These are phyloP conservation scores for Chrysolina americana DNA, from an alignment of 2,888 invertebrate genomes.

Conservation along the genomic window DNA sequence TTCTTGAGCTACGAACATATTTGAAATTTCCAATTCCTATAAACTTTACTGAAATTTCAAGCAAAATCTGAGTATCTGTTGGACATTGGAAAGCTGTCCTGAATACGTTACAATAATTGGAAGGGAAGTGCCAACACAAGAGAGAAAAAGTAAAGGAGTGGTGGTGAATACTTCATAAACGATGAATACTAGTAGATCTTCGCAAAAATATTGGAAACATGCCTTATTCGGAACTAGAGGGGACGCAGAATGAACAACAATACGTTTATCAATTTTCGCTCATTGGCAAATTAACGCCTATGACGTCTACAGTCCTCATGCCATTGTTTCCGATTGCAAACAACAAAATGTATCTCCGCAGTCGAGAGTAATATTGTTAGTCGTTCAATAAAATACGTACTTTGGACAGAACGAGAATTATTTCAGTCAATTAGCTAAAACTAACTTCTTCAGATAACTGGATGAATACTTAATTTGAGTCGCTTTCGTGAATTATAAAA, in stretches of 20 bases:
- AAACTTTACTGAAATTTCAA: no score
- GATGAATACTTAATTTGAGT: not conserved
- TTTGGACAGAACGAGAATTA: not conserved
- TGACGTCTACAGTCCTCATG: constrained; percentile 30
- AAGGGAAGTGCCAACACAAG: no score
- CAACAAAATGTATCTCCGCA: constrained; percentile 11
- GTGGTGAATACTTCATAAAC: no score
- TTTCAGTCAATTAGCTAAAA: not conserved
- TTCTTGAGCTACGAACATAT: no score
- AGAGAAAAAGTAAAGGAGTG: no score
- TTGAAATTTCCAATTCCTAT: no score
- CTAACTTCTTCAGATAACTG: not conserved
- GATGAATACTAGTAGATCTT: no score
- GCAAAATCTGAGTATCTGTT: no score
- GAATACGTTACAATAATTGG: no score
- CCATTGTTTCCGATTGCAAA: constrained; percentile 30
- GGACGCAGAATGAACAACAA: no score
- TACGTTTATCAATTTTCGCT: constrained; percentile 37
- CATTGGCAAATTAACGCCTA: constrained; percentile 41
- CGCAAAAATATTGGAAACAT: no score
- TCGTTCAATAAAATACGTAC: not conserved
- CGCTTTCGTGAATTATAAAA: not conserved
- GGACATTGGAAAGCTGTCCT: no score
- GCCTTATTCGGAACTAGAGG: not conserved
- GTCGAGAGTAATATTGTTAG: constrained; percentile 3